Evolutionary conservation across 2,113 vertebrate genomes (phyloP), one percentile per base, ranked within the genome.

Genomic region (Dolichotis patagonum): DNA sequence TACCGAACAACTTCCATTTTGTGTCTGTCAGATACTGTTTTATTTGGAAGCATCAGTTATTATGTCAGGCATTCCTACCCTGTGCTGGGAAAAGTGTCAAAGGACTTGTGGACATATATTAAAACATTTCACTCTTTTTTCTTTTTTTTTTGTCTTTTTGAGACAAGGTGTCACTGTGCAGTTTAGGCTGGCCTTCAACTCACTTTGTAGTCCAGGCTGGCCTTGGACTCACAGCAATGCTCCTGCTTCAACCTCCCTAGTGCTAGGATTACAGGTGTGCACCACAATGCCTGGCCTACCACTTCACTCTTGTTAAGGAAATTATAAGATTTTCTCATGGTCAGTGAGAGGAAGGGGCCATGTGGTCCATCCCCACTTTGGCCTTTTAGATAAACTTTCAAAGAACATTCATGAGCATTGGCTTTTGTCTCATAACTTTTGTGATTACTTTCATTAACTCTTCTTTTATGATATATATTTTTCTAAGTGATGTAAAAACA

Each of bases 311-410:
- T 24, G 6, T 6, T 58, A n/a, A 94, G 81, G 52, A 84, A 19
- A 26, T 24, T n/a, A 16, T 83, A 46, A 17, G 20, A 54, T 80
- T 56, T 52, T 77, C 75, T 73, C n/a, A 5, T 30, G 17, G 35
- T 60, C 4, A 30, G 0, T 24, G 32, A 20, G 46, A 80, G 24
- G 17, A 71, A 35, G 52, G 71, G 38, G 32, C 17, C 63, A n/a
- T 8, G 52, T 71, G 46, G 2, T 38, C 16, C 3, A 1, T 60
- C 17, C 52, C 41, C 49, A 52, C 3, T 0, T 58, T 1, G 0
- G 43, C 26, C 11, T 24, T 41, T 7, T 73, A 13, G 32, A 56
- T 12, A 17, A 58, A 56, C 46, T 38, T 81, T 82, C 20, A 24
- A 65, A 32, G 54, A 12, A 1, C 3, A 30, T 8, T 28, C 28